These are phyloP conservation scores for Perodicticus potto DNA, from an alignment of 2,797 vertebrate genomes.

Conservation along the genomic window DNA sequence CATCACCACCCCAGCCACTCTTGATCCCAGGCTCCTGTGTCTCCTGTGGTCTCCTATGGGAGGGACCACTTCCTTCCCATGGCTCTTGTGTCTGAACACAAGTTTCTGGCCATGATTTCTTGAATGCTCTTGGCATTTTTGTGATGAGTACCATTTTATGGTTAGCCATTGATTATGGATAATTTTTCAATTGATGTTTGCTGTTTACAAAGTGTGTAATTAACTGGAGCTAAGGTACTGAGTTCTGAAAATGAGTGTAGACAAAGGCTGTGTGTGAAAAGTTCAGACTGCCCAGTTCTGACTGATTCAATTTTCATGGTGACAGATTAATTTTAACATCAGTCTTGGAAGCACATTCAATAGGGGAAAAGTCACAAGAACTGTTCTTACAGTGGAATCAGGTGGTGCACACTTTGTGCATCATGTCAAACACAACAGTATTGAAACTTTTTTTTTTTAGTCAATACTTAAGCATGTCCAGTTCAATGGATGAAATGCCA, in stretches of 20 bases:
- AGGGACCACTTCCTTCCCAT: too few relatives aligned
- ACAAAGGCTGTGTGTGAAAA: slow-evolving; percentile 25
- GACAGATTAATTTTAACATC: slow-evolving; percentile 38
- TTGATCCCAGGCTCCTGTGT: background rate
- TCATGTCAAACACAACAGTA: background rate
- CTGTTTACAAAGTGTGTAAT: background rate
- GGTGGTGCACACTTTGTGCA: background rate
- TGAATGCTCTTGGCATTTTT: slow-evolving; percentile 17
- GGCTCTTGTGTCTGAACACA: background rate
- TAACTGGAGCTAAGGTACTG: slow-evolving; percentile 48
- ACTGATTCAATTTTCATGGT: slow-evolving; percentile 1
- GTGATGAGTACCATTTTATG: slow-evolving; percentile 26
- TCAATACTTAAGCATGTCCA: background rate
- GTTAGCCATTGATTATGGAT: slow-evolving; percentile 7
- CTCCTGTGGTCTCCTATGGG: too few relatives aligned
- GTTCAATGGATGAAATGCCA: slow-evolving; percentile 2
- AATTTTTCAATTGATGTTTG: slow-evolving; percentile 54
- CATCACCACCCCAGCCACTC: background rate
- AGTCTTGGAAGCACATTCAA: background rate
- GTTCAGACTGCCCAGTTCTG: background rate
- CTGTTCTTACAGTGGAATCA: background rate
- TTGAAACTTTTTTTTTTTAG: background rate
- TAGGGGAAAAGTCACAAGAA: background rate
- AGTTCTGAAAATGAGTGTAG: background rate
- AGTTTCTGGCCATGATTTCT: slow-evolving; percentile 21